Percentiles rank a stretch among this genome's conserved stretches.
Evolutionary conservation across 2,888 invertebrate genomes (phyloP).

Genomic region (Dynastes tityus): DNA sequence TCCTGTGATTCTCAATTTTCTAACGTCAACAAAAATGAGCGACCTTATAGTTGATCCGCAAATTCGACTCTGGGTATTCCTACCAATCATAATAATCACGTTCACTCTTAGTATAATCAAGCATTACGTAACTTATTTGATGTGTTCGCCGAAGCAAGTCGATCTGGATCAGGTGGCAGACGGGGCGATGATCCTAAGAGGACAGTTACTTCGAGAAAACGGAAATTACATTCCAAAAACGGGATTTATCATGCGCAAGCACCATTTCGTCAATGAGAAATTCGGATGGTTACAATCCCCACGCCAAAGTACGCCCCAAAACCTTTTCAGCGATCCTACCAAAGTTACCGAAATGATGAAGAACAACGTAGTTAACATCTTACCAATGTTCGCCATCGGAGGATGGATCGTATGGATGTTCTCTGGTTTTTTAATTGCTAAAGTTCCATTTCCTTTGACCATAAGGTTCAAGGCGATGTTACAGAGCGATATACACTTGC

Average conservation of each 20-base stretch:
- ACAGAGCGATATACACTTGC: conserved; percentile 94
- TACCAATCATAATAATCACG: conserved; percentile 98
- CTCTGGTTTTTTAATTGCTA: conserved; percentile 74
- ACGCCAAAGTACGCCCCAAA: conserved; percentile 77
- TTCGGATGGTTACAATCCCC: conserved; percentile 87
- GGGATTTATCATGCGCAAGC: conserved; percentile 90
- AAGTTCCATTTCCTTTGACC: conserved; percentile 97
- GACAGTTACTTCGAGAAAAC: conserved; percentile 92
- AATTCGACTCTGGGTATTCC: conserved; percentile 98
- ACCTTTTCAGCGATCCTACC: conserved; percentile 77
- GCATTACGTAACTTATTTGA: conserved; percentile 96
- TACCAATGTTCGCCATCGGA: conserved; percentile 98
- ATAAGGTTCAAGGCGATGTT: conserved; percentile 98
- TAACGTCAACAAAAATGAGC: conserved; percentile 52
- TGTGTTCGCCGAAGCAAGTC: conserved; percentile 91
- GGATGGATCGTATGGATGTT: conserved; percentile 99
- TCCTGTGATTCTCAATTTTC: background rate
- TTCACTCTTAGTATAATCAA: conserved; percentile 97
- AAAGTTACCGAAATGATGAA: conserved; percentile 99
- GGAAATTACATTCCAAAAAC: conserved; percentile 94
- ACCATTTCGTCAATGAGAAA: conserved; percentile 95
- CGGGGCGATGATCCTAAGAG: conserved; percentile 94
- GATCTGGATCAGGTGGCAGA: conserved; percentile 94
- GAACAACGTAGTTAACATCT: conserved; percentile 95
- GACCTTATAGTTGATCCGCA: conserved; percentile 96